These are phyloP conservation scores for Marasmarcha lunaedactyla DNA, from an alignment of 2,888 invertebrate species.

Conservation along the genomic window DNA sequence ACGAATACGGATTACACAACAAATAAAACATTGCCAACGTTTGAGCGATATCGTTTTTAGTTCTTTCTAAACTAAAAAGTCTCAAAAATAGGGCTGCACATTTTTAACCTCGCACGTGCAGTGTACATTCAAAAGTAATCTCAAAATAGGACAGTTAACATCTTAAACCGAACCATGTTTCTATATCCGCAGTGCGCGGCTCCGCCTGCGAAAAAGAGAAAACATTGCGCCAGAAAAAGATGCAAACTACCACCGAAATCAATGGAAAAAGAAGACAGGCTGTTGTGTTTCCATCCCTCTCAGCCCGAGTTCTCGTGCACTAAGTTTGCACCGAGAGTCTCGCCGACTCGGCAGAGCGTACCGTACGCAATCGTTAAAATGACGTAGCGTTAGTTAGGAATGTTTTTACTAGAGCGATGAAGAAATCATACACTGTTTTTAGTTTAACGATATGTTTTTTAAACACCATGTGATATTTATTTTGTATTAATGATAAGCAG, in stretches of 20 bases:
- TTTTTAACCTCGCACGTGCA: conserved; percentile 1
- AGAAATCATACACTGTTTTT: background rate
- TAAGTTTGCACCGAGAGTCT: conserved; percentile 36
- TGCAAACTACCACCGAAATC: conserved; percentile 45
- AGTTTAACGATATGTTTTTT: too few species aligned
- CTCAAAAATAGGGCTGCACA: too few species aligned
- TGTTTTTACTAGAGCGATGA: background rate
- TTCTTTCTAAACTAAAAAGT: too few species aligned
- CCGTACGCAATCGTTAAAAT: conserved; percentile 10
- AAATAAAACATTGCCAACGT: too few species aligned
- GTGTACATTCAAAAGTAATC: conserved; percentile 27
- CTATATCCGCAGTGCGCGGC: conserved; percentile 45
- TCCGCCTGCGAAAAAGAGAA: conserved; percentile 21
- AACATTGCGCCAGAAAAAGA: conserved; percentile 36
- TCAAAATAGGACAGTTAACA: conserved; percentile 40
- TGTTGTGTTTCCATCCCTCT: conserved; percentile 25
- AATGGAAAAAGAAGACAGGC: conserved; percentile 32
- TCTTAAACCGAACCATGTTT: conserved; percentile 18
- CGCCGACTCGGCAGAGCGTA: conserved; percentile 26
- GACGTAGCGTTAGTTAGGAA: background rate
- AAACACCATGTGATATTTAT: too few species aligned
- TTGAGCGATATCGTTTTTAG: too few species aligned
- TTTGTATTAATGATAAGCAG: too few species aligned
- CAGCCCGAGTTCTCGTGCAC: conserved; percentile 42
- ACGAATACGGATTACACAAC: too few species aligned